phyloP scores from a whole-genome alignment of 2,888 invertebrate species.

The Phortica okadai region DNA sequence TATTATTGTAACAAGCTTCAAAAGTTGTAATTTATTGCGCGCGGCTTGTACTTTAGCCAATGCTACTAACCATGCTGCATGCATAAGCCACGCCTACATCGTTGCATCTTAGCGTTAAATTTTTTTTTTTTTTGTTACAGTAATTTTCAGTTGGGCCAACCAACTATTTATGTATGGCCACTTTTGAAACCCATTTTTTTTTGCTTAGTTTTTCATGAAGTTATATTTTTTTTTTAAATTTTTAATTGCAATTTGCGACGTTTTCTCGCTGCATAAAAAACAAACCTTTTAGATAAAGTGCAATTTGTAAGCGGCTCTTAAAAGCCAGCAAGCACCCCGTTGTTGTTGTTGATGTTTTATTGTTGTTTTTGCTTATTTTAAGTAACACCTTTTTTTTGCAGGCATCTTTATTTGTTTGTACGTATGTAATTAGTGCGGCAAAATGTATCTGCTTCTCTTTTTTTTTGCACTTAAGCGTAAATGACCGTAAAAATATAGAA shows the following conservation, averaged over 20 bases:
- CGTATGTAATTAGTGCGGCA: conserved; percentile 27
- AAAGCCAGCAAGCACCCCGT: not conserved
- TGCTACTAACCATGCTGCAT: not conserved
- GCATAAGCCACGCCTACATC: not conserved
- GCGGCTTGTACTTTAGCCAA: conserved; percentile 13
- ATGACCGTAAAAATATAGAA: not conserved
- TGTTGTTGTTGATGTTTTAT: not conserved
- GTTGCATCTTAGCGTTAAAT: conserved; percentile 42
- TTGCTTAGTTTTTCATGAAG: conserved; percentile 22
- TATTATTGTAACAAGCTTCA: conserved; percentile 52
- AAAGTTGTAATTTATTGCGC: conserved; percentile 62
- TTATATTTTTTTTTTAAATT: conserved; percentile 48
- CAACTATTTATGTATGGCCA: conserved; percentile 19
- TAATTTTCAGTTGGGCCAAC: conserved; percentile 33
- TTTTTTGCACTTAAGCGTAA: conserved; percentile 21
- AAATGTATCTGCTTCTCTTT: not conserved
- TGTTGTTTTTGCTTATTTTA: not conserved
- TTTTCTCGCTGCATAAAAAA: conserved; percentile 30
- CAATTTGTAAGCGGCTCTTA: not conserved
- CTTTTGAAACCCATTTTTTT: conserved; percentile 6
- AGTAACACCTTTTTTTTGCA: not conserved
- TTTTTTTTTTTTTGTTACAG: conserved; percentile 48
- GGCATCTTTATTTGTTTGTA: not conserved
- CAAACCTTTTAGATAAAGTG: conserved; percentile 16
- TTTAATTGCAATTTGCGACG: conserved; percentile 53